Base-by-base conservation (phyloP, 2,888 invertebrate species). In the Aporophyla lueneburgensis region DNA sequence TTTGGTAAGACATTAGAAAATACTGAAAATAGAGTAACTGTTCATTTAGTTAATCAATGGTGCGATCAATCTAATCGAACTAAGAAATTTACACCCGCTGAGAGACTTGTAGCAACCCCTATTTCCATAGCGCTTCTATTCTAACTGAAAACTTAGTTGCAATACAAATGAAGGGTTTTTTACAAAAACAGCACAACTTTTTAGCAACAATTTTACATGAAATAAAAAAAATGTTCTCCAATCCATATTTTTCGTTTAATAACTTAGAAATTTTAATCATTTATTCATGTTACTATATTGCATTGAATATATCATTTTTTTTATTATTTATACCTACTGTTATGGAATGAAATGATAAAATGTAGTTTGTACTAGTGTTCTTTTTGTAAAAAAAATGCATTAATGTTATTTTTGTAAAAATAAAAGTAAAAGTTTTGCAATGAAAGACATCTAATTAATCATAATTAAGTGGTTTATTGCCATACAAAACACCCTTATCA, bases 341-440 rank as follows among this genome's bases (percentile, higher is more conserved):
- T 65, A 65, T 49, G 49, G 27, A 65, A 65, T 65, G 2, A 5
- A 65, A 51, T 65, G 51, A 65, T 65, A 65, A 65, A 65, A 46
- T 66, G 66, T 66, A 66, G 66, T 66, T 66, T 51, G 51, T 66
- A 66, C 27, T 66, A 66, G 65, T 66, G 51, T 66, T 66, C 27
- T 66, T 66, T 66, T 66, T 66, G 65, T 56, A 24, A 65, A 65
- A 65, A n/a, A 51, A 65, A 49, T 16, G 65, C 27, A 49, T 27
- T 49, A 2, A 49, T 51, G 24, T 65, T 49, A 49, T 24, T 65
- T 49, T 49, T 49, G 33, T 49, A 4, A 9, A 49, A 49, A 49
- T 19, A 65, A 65, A 65, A 65, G 24, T 56, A 51, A 51, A 27
- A 27, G 24, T 33, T 33, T 33, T 33, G 33, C 33, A 33, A 33